These are phyloP conservation scores for Adineta ricciae DNA, from an alignment of 2,888 invertebrate species.

Conservation along the genomic window DNA sequence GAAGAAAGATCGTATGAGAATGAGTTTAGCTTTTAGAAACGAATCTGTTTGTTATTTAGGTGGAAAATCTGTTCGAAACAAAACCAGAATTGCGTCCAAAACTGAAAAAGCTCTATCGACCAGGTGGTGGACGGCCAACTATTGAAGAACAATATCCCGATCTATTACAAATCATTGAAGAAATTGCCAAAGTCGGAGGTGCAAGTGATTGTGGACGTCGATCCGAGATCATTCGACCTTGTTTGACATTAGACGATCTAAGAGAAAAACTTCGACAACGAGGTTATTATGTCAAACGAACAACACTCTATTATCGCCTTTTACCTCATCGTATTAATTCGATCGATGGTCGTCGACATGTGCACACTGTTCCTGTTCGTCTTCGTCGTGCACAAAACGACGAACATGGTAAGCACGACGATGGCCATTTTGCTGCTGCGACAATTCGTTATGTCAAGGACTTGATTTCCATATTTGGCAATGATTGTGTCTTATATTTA, in stretches of 20 bases:
- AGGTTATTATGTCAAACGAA: neutral
- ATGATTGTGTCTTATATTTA: neutral
- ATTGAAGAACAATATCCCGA: neutral
- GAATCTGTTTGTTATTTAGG: neutral
- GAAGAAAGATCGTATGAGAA: neutral
- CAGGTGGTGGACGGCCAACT: neutral
- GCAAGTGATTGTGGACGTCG: neutral
- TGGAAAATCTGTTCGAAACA: neutral
- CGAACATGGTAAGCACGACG: neutral
- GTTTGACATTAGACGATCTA: neutral
- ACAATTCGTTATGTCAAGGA: neutral
- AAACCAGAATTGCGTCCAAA: neutral
- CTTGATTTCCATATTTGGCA: neutral
- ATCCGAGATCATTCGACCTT: neutral
- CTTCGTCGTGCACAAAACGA: neutral
- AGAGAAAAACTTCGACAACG: constrained; percentile 6
- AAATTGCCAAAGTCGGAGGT: neutral
- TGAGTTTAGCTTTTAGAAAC: neutral
- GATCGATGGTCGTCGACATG: neutral
- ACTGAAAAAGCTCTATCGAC: neutral
- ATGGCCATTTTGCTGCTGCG: neutral
- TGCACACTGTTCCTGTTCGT: neutral
- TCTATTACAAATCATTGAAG: neutral
- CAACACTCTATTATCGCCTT: neutral
- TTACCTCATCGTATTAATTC: neutral